Evolutionary conservation across 1,140 invertebrate genomes (phyloP), one percentile per base, ranked within the genome.

Genomic region (Drosophila orosa): DNA sequence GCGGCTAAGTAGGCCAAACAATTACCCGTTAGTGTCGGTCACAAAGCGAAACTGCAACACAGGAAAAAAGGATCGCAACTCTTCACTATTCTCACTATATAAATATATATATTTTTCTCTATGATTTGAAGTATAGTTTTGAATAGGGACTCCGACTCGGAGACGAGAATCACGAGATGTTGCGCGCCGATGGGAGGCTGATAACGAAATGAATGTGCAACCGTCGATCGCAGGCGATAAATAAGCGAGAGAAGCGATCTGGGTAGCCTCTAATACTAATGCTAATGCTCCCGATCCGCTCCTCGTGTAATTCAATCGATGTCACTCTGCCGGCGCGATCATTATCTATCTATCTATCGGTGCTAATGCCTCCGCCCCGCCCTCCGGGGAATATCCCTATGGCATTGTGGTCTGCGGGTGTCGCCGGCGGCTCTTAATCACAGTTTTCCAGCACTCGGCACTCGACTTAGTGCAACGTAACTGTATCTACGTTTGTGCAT

Each of bases 21-120:
- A 76, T 65, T 92, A 92, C 91, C 91, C 91, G 91, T 92, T 92
- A 92, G 90, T 92, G 91, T 92, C 91, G 91, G 91, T 92, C 91
- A 92, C 91, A 92, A 92, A 92, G 80, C 74, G 89, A 92, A 92
- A 92, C 89, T 80, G 80, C 80, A 80, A 83, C 78, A 75, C 59
- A 12, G 3, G 0, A 19, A 22, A 0, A 52, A 66, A 66, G 57
- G 58, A 71, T 37, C 9, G 19, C 24, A 60, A 60, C 47, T 35
- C 31, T 37, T 24, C 4, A 35, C 15, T 15, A 52, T 33, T 1
- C 3, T 0, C 17, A 52, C 29, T 22, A 33, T 22, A 27, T 48
- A 29, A 24, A 22, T 40, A 13, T 5, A 15, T 15, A 35, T 35
- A 35, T 35, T 10, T 29, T 25, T 13, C 10, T 24, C 1, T 3